These are phyloP conservation scores for Rhagium mordax DNA, from an alignment of 2,888 invertebrate genomes.

Conservation along the genomic window DNA sequence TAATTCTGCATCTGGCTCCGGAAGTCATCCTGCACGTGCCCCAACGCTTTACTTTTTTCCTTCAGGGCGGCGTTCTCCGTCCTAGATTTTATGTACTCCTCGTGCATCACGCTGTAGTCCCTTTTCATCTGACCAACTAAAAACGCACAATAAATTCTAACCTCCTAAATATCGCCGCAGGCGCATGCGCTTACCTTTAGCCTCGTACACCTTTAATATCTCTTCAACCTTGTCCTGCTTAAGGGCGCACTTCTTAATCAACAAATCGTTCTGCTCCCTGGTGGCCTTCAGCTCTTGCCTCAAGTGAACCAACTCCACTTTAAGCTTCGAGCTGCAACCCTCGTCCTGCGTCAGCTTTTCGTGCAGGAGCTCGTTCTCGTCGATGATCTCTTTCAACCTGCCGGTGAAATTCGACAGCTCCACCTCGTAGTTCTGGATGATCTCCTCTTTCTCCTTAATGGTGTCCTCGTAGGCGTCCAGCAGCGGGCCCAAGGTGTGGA, in stretches of 20 bases:
- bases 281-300: constrained; percentile 67
- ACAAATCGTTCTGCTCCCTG: constrained; percentile 67
- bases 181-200: constrained; percentile 81
- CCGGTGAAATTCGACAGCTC: constrained; percentile 81
- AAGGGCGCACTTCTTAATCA: constrained; percentile 78
- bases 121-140: constrained; percentile 77
- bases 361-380: constrained; percentile 79
- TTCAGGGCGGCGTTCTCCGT: constrained; percentile 75
- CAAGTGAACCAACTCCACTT: constrained; percentile 67
- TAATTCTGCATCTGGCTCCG: constrained; percentile 72
- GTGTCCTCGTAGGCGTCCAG: constrained; percentile 87
- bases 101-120: constrained; percentile 78
- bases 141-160: constrained; percentile 48
- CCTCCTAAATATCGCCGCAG: no score
- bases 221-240: constrained; percentile 84
- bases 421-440: constrained; percentile 80
- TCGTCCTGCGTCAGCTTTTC: constrained; percentile 71
- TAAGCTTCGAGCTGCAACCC: constrained; percentile 68
- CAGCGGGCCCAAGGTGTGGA: constrained; percentile 80
- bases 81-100: constrained; percentile 75
- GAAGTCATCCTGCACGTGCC: constrained; percentile 72
- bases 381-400: constrained; percentile 79
- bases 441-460: constrained; percentile 81
- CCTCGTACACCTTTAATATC: constrained; percentile 81
- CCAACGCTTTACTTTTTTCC: constrained; percentile 74